Evolutionary conservation across 2,797 vertebrate species (phyloP).

Genomic region (Rhynchotus rufescens): DNA sequence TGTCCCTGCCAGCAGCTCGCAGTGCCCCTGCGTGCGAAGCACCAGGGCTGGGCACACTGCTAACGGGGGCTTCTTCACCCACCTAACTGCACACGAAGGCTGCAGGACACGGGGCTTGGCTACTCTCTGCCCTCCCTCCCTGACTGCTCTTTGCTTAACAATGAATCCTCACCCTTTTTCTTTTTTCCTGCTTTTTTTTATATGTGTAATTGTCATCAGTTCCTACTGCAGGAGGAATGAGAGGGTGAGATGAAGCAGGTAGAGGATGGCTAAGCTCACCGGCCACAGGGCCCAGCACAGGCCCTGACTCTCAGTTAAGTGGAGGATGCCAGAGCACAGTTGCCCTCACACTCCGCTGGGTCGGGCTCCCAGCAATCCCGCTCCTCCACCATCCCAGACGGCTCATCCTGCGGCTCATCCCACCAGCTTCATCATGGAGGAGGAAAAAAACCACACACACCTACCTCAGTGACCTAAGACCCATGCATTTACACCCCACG

Average conservation of each 20-base stretch:
- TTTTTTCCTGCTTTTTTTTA: neutral
- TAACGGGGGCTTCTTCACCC: too few species aligned
- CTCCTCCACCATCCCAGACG: neutral
- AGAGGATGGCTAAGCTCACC: neutral
- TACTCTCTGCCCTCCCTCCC: neutral
- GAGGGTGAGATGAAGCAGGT: neutral
- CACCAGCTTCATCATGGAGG: neutral
- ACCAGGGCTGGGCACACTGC: neutral
- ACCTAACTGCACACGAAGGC: neutral
- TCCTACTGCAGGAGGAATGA: neutral
- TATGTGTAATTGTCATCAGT: conserved; percentile 16
- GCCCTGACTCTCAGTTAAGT: neutral
- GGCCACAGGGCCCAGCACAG: neutral
- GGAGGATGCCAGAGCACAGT: neutral
- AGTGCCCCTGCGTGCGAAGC: conserved; percentile 47
- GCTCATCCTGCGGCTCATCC: neutral
- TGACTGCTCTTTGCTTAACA: neutral
- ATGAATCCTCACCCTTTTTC: neutral
- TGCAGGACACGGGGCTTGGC: neutral
- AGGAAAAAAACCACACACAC: neutral
- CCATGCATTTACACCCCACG: neutral
- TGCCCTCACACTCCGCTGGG: too few species aligned
- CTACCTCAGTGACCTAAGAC: neutral
- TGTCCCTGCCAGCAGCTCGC: conserved; percentile 66
- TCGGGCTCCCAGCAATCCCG: neutral